Conservation (phyloP, 2,888 invertebrate genomes). For the Digitonthophagus gazella region DNA sequence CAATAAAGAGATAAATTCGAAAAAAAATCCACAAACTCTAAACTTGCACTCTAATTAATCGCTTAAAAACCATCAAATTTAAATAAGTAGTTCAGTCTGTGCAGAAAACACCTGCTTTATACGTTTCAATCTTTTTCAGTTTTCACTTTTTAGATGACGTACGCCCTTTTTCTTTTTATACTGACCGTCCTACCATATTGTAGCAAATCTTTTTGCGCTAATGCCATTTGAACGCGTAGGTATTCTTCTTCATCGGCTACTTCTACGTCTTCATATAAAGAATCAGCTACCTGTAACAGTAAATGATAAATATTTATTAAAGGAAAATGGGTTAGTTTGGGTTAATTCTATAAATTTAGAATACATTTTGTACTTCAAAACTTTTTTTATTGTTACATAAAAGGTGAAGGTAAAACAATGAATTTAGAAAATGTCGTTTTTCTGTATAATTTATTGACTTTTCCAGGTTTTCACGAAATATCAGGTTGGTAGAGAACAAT, state of each 20-base stretch:
- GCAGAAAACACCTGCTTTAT: not conserved
- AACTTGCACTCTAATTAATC: not conserved
- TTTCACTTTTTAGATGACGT: constrained; percentile 32
- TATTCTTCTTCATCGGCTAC: constrained; percentile 61
- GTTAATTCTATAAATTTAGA: no score
- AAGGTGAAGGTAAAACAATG: no score
- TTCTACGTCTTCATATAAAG: constrained; percentile 74
- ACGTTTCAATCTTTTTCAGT: constrained; percentile 9
- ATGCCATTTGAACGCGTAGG: constrained; percentile 48
- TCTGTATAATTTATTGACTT: no score
- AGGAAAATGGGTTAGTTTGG: no score
- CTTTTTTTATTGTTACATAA: no score
- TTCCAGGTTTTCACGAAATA: no score
- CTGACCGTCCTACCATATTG: constrained; percentile 46
- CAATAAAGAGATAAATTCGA: not conserved
- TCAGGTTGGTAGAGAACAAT: no score
- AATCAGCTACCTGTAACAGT: constrained; percentile 61
- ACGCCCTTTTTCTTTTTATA: constrained; percentile 29
- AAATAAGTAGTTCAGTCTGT: constrained; percentile 13
- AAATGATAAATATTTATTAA: constrained; percentile 12
- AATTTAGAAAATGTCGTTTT: no score
- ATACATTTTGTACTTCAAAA: no score
- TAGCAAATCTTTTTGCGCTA: constrained; percentile 49
- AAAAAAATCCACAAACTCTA: not conserved
- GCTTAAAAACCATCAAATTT: constrained; percentile 1